Percentiles rank a stretch among this genome's conserved stretches.
Conservation (phyloP, 2,113 vertebrate genomes). For the Grus americana region DNA sequence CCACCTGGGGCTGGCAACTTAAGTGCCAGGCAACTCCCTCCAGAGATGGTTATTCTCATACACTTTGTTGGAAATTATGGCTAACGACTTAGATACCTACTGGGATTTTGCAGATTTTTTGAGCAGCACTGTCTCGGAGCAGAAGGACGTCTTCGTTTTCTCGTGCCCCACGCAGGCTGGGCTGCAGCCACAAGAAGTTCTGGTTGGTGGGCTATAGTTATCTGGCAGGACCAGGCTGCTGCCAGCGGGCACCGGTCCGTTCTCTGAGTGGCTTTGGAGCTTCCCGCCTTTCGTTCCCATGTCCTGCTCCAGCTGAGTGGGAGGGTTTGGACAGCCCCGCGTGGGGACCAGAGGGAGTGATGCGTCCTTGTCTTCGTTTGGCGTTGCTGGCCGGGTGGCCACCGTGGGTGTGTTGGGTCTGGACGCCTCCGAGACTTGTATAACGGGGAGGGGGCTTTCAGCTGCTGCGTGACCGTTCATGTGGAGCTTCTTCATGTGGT, state of each 20-base stretch:
- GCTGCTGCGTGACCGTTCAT: constrained; percentile 63
- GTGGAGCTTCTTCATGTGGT: constrained; percentile 91
- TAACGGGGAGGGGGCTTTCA: background rate
- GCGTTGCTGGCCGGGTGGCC: background rate
- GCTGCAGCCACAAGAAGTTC: constrained; percentile 68
- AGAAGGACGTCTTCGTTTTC: constrained; percentile 65
- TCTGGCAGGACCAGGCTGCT: constrained; percentile 34
- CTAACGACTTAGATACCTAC: constrained; percentile 58
- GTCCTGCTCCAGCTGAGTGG: background rate
- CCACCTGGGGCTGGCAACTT: background rate
- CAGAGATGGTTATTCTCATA: accelerated
- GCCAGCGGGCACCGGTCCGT: background rate
- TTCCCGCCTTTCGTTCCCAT: background rate
- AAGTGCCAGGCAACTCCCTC: background rate
- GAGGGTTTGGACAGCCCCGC: background rate
- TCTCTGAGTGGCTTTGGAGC: constrained; percentile 4
- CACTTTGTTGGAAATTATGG: accelerated
- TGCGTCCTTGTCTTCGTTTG: background rate
- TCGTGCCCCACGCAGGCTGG: constrained; percentile 62
- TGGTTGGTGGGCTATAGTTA: constrained; percentile 35
- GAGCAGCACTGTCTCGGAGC: constrained; percentile 65
- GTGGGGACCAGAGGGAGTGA: background rate
- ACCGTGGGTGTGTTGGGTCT: background rate
- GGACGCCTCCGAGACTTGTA: constrained; percentile 38
- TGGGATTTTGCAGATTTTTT: constrained; percentile 71